These are phyloP conservation scores for Phragmatobia fuliginosa DNA, from an alignment of 2,888 invertebrate species.

Conservation along the genomic window DNA sequence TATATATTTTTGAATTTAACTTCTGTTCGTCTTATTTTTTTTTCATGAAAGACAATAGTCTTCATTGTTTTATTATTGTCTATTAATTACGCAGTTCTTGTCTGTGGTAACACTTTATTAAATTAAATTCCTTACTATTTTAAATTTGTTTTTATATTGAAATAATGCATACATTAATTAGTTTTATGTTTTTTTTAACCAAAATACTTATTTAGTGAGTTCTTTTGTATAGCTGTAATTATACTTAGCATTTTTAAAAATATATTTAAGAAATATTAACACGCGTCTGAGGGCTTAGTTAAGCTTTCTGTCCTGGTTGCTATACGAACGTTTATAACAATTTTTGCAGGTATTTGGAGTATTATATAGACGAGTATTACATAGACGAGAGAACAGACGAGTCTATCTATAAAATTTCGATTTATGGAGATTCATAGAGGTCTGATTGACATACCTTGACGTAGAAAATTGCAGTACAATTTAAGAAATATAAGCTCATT, in stretches of 20 bases:
- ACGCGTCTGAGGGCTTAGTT: no score
- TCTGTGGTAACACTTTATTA: not conserved
- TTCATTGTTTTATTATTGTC: slow-evolving; percentile 2
- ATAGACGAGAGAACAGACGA: no score
- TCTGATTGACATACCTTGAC: no score
- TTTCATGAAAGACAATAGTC: not conserved
- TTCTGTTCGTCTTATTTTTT: not conserved
- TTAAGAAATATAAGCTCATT: no score
- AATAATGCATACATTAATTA: not conserved
- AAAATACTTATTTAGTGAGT: not conserved
- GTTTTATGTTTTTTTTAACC: not conserved
- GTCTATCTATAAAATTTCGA: no score
- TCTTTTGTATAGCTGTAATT: not conserved
- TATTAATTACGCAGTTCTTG: not conserved
- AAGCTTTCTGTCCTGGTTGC: no score
- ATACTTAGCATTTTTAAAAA: not conserved
- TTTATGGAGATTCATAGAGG: no score
- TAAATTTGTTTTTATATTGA: not conserved
- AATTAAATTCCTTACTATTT: not conserved
- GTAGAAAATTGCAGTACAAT: no score
- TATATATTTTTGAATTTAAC: not conserved
- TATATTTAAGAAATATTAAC: no score
- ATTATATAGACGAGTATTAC: no score
- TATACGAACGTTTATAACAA: no score
- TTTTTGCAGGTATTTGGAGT: no score